These are phyloP conservation scores for Alviniconcha strummeri DNA, from an alignment of 2,888 invertebrate species.

Conservation along the genomic window DNA sequence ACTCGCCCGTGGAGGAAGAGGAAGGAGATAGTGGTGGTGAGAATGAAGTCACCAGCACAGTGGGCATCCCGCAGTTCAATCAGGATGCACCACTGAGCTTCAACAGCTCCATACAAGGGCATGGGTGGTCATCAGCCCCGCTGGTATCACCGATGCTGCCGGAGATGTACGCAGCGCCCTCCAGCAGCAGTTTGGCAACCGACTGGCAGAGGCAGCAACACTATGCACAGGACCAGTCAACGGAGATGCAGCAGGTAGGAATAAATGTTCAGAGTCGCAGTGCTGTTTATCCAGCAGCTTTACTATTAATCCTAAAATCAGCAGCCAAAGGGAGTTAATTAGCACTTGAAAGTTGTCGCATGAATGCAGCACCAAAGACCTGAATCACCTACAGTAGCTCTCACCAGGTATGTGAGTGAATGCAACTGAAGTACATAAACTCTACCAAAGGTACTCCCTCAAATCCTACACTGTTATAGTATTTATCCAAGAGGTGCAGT, in stretches of 20 bases:
- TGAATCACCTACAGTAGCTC: no score
- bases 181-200: neutral
- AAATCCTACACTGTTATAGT: no score
- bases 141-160: slow-evolving; percentile 28
- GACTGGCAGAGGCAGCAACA: slow-evolving; percentile 29
- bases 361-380: no score
- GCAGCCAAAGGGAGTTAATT: no score
- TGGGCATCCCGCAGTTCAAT: slow-evolving; percentile 31
- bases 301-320: no score
- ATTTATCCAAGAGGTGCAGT: no score
- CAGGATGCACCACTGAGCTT: slow-evolving; percentile 45
- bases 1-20: neutral
- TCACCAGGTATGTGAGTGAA: no score
- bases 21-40: slow-evolving; percentile 3
- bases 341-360: no score
- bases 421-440: no score
- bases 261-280: no score
- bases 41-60: slow-evolving; percentile 17
- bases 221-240: slow-evolving; percentile 10
- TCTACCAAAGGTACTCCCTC: no score
- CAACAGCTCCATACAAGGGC: slow-evolving; percentile 26
- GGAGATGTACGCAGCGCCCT: slow-evolving; percentile 23
- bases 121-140: slow-evolving; percentile 31
- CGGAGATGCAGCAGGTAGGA: slow-evolving; percentile 2
- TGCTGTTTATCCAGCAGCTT: no score